phyloP scores from a whole-genome alignment of 1,140 invertebrate species.

The Drosophila micromelanica region DNA sequence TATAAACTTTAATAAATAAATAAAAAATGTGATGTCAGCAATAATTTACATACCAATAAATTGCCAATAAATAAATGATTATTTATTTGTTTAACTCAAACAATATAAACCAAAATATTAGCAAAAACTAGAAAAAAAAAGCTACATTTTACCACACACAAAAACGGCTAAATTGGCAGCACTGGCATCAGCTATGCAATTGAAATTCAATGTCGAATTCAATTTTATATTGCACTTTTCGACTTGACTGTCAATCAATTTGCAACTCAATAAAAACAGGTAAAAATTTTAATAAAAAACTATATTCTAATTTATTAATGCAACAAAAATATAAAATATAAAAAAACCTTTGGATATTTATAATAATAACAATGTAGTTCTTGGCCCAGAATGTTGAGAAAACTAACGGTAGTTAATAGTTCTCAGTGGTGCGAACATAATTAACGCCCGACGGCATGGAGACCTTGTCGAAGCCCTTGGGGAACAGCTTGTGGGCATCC shows the following conservation, averaged over 20 bases:
- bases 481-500: conserved; percentile 90
- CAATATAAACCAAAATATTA: too few species aligned
- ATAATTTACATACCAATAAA: too few species aligned
- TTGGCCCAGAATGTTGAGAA: not conserved
- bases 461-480: conserved; percentile 88
- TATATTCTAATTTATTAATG: conserved; percentile 4
- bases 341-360: not conserved
- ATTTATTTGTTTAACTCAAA: too few species aligned
- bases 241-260: not conserved
- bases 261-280: conserved; percentile 5
- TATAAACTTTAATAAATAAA: too few species aligned
- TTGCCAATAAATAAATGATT: too few species aligned
- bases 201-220: conserved; percentile 1
- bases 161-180: not conserved
- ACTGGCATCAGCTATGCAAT: not conserved
- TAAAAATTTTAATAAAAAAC: not conserved
- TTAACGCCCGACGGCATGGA: conserved; percentile 91
- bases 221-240: conserved; percentile 1
- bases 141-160: not conserved
- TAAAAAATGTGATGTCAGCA: too few species aligned
- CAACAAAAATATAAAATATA: not conserved
- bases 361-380: not conserved
- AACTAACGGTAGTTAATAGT: conserved; percentile 85
- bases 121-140: not conserved
- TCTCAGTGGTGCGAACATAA: conserved; percentile 91